Conservation (phyloP, 2,797 vertebrate genomes). For the Acridotheres tristis region DNA sequence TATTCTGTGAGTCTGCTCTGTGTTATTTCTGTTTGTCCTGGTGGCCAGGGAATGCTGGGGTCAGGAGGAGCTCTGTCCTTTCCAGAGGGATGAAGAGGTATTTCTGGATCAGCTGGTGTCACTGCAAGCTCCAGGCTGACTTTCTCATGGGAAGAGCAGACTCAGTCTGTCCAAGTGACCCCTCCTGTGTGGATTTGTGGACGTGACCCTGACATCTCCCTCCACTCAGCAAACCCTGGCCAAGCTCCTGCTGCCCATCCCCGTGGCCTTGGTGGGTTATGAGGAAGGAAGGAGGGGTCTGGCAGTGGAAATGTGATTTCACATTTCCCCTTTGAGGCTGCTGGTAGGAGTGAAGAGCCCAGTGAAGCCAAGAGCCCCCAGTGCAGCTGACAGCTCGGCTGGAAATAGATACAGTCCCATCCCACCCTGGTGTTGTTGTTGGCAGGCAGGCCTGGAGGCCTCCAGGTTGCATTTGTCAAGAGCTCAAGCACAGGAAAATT, state of each 20-base stretch:
- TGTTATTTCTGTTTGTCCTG: background rate
- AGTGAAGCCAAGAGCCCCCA: conserved; percentile 8
- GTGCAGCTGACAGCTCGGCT: conserved; percentile 43
- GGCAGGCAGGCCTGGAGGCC: conserved; percentile 31
- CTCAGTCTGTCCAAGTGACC: background rate
- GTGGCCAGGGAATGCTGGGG: background rate
- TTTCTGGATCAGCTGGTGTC: background rate
- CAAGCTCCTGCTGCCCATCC: background rate
- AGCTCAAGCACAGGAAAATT: conserved; percentile 68
- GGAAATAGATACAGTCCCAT: background rate
- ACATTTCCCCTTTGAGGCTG: background rate
- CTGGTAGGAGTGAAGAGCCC: background rate
- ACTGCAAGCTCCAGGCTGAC: background rate
- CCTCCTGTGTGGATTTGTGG: background rate
- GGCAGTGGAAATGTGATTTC: background rate
- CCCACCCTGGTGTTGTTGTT: conserved; percentile 65
- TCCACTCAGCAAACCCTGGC: background rate
- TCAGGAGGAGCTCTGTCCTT: background rate
- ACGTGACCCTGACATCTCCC: background rate
- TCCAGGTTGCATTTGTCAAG: conserved; percentile 58
- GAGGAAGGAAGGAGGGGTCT: background rate
- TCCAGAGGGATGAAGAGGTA: background rate
- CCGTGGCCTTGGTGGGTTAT: accelerated
- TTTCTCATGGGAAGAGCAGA: conserved; percentile 67
- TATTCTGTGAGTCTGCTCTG: background rate